Evolutionary conservation across 2,113 vertebrate species (phyloP).

Genomic region (Dascyllus trimaculatus): DNA sequence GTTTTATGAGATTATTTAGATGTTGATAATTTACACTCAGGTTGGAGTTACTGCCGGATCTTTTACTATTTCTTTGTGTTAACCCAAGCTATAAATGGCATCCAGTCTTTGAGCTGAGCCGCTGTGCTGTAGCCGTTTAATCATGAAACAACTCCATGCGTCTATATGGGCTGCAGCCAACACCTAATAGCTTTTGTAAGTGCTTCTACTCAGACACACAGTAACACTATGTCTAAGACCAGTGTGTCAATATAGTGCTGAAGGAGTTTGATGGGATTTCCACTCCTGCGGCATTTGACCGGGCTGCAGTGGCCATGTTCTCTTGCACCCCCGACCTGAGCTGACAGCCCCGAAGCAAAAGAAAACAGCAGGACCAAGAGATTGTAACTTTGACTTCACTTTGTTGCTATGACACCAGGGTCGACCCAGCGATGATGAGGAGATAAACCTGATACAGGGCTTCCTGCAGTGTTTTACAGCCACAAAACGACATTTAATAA

Average conservation of each 20-base stretch:
- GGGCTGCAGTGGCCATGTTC: neutral
- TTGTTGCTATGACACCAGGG: slow-evolving; percentile 44
- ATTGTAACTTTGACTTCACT: slow-evolving; percentile 37
- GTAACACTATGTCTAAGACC: slow-evolving; percentile 16
- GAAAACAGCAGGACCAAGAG: slow-evolving; percentile 20
- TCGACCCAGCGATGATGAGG: neutral
- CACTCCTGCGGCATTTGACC: slow-evolving; percentile 29
- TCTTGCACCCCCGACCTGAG: slow-evolving; percentile 33
- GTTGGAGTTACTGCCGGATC: neutral
- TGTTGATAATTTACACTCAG: neutral
- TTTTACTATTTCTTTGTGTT: neutral
- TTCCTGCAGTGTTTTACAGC: neutral
- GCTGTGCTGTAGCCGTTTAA: neutral
- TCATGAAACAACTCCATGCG: slow-evolving; percentile 3
- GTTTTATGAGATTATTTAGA: neutral
- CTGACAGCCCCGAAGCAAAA: slow-evolving; percentile 28
- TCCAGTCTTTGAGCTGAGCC: neutral
- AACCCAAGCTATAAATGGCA: slow-evolving; percentile 10
- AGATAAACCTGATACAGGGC: slow-evolving; percentile 8
- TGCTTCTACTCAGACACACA: slow-evolving; percentile 18
- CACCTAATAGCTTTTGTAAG: slow-evolving; percentile 21
- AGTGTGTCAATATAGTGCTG: slow-evolving; percentile 26
- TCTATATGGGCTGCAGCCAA: neutral
- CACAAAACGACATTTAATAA: neutral
- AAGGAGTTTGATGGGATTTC: slow-evolving; percentile 42